These are phyloP conservation scores for Fragum fragum DNA, from an alignment of 2,888 invertebrate genomes.

Conservation along the genomic window DNA sequence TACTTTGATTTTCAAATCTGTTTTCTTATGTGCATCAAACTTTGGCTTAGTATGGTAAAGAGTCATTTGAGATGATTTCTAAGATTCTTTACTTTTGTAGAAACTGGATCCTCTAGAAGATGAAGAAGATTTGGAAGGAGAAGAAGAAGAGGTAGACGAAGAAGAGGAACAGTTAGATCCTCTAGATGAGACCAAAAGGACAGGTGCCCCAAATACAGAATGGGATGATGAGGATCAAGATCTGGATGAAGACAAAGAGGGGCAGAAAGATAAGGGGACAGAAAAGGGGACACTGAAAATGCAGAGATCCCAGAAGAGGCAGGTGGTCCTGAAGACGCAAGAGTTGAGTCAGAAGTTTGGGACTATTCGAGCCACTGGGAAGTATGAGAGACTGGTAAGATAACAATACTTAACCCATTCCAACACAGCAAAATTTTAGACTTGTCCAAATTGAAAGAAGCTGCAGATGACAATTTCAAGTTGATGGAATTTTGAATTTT, in stretches of 20 bases:
- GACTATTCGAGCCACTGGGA: conserved; percentile 72
- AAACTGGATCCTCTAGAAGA: conserved; percentile 32
- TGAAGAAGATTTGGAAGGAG: conserved; percentile 58
- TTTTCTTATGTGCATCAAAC: too few relatives aligned
- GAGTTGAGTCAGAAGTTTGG: conserved; percentile 75
- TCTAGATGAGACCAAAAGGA: conserved; percentile 35
- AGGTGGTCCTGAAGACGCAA: conserved; percentile 63
- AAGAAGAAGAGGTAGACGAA: conserved; percentile 56
- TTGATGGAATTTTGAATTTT: too few relatives aligned
- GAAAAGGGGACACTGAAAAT: conserved; percentile 54
- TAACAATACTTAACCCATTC: too few relatives aligned
- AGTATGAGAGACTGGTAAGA: conserved; percentile 75
- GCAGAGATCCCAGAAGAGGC: conserved; percentile 25
- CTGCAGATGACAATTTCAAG: too few relatives aligned
- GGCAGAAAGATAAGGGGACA: conserved; percentile 61
- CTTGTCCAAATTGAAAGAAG: too few relatives aligned
- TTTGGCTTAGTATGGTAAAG: too few relatives aligned
- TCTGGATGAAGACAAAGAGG: conserved; percentile 43
- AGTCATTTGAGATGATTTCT: too few relatives aligned
- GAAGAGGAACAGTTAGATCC: conserved; percentile 26
- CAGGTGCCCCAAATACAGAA: conserved; percentile 29
- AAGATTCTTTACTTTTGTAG: conserved; percentile 20
- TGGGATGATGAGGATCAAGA: conserved; percentile 58
- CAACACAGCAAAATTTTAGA: too few relatives aligned
- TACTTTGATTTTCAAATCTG: too few relatives aligned